Evolutionary conservation across 2,113 vertebrate species (phyloP), one percentile per base, ranked within the genome.

Genomic region (Psephotus haematonotus): DNA sequence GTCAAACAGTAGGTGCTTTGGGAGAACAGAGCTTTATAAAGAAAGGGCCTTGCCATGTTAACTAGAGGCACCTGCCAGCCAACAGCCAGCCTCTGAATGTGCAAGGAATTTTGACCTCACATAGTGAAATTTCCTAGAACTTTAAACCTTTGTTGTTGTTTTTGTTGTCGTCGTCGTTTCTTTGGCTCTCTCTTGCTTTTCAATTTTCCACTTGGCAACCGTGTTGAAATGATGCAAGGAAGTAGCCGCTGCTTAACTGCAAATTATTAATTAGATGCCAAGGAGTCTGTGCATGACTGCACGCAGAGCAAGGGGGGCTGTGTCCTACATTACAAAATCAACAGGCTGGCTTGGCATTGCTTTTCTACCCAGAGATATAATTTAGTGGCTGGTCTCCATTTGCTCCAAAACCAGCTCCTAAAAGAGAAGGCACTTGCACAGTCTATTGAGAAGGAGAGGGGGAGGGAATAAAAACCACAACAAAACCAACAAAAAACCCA

Each of bases 241-340:
- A 92, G 72, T 71, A 94, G 90, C 79, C 68, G 0, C 90, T 24
- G 44, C 86, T 85, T 74, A 90, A 74, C 86, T 88, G 79, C 86
- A 96, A 93, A 95, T 94, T 95, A 94, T 96, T 97, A 97, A 97
- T 94, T 94, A 93, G 92, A 95, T 97, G 90, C 92, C 93, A 95
- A 80, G 87, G 89, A 94, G 69, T 75, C 86, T 88, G 93, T 94
- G 95, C 95, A 62, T 47, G 88, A 75, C 88, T 84, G 90, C 94
- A 96, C 52, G 29, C 90, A 88, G 93, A 77, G 79, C 88, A 62
- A 77, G 92, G 92, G 81, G 88, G 69, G 70, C 94, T 89, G 77
- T 94, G 92, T 86, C 83, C 94, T 72, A 82, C 95, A 75, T 96
- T 94, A 63, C 92, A 94, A 97, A 97, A 96, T 33, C 93, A 93